Percentiles rank a stretch among this genome's conserved stretches.
Conservation (phyloP, 1,140 invertebrate genomes). For the Cyclargus thomasi region DNA sequence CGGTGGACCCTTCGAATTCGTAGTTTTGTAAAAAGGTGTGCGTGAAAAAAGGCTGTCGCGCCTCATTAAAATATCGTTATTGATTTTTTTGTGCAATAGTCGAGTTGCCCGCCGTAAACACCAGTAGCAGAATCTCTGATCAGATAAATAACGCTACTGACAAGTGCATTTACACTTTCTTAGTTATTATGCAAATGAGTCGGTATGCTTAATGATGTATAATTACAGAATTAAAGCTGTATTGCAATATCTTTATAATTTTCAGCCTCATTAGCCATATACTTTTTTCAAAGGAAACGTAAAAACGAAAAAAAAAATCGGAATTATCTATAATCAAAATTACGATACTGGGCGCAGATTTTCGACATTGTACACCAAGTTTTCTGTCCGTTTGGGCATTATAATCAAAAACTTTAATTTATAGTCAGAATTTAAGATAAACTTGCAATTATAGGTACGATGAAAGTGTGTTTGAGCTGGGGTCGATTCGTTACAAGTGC, state of each 20-base stretch:
- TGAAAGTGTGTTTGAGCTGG: slow-evolving; percentile 7
- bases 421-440: no score
- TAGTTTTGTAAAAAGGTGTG: slow-evolving; percentile 22
- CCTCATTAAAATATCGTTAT: slow-evolving; percentile 21
- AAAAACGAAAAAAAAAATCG: not conserved
- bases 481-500: slow-evolving; percentile 33
- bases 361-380: no score
- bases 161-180: slow-evolving; percentile 3
- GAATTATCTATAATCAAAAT: no score
- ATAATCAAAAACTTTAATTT: no score
- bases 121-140: not conserved
- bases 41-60: slow-evolving; percentile 10
- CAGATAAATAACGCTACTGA: not conserved
- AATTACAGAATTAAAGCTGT: not conserved
- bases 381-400: no score
- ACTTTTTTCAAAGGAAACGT: not conserved
- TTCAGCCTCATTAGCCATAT: not conserved
- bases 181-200: slow-evolving; percentile 1
- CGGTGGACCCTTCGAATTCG: slow-evolving; percentile 25
- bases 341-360: no score
- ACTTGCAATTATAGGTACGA: not conserved
- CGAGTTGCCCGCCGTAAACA: not conserved
- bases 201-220: not conserved
- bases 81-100: slow-evolving; percentile 28
- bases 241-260: not conserved